phyloP scores from a whole-genome alignment of 2,797 vertebrate genomes.

The Calcarius lapponicus region DNA sequence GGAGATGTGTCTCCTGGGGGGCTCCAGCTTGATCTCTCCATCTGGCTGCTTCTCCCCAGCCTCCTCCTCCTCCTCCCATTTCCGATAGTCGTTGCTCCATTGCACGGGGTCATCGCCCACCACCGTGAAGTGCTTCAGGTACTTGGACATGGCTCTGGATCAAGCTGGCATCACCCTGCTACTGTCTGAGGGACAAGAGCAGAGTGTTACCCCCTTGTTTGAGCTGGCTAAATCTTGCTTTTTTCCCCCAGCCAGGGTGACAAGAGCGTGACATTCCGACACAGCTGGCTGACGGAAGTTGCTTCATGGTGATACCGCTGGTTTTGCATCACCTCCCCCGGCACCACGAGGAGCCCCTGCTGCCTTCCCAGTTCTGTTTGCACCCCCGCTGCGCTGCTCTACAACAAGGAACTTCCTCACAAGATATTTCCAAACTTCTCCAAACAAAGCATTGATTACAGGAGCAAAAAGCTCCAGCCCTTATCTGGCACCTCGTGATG shows the following conservation, averaged over 20 bases:
- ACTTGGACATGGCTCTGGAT: conserved; percentile 82
- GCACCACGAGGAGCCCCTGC: rapidly evolving
- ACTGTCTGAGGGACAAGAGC: background rate
- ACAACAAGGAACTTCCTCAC: background rate
- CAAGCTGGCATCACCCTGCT: conserved; percentile 50
- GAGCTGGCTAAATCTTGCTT: background rate
- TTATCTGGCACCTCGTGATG: background rate
- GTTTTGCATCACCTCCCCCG: conserved; percentile 31
- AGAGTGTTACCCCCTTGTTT: rapidly evolving
- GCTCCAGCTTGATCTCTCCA: conserved; percentile 34
- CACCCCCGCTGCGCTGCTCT: background rate
- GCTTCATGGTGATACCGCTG: background rate
- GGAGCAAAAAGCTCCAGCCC: background rate
- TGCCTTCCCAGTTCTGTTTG: background rate
- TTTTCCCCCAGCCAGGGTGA: background rate
- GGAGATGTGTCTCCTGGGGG: background rate
- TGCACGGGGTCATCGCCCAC: conserved; percentile 83
- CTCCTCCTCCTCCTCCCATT: conserved; percentile 70
- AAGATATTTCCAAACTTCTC: background rate
- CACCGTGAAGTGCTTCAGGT: conserved; percentile 88
- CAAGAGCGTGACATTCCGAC: background rate
- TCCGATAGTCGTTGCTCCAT: conserved; percentile 72
- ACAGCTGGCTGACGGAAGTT: conserved; percentile 1
- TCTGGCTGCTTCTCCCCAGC: conserved; percentile 41
- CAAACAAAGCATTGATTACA: background rate